These are phyloP conservation scores for Lagorchestes hirsutus DNA, from an alignment of 2,797 vertebrate genomes.

Conservation along the genomic window DNA sequence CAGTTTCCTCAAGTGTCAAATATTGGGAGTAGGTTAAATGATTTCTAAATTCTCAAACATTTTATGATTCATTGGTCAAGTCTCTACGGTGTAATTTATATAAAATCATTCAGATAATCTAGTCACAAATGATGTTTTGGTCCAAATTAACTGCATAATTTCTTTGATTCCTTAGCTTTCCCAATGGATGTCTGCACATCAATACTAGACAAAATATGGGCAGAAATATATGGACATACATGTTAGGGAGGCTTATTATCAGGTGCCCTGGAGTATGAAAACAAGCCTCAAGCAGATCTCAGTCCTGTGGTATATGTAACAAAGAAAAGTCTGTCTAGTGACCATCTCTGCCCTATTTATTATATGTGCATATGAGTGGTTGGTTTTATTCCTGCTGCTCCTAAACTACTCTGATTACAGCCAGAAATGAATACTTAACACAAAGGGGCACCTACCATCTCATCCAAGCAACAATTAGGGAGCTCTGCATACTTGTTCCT, in stretches of 20 bases:
- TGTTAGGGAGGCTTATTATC: background rate
- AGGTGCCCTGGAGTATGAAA: accelerated
- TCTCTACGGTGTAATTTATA: background rate
- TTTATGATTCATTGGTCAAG: background rate
- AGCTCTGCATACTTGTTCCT: background rate
- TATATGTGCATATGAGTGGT: background rate
- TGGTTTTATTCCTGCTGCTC: background rate
- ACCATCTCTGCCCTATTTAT: background rate
- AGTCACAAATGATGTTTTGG: background rate
- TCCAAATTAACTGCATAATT: slow-evolving; percentile 14
- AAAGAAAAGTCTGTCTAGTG: background rate
- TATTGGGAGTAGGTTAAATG: background rate
- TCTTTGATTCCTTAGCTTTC: background rate
- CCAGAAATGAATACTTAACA: background rate
- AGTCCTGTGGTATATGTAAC: background rate
- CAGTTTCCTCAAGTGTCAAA: background rate
- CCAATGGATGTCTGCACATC: background rate
- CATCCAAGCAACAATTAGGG: too few relatives aligned
- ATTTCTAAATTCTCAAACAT: background rate
- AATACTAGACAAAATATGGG: background rate
- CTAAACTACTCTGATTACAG: background rate
- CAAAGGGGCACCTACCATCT: background rate
- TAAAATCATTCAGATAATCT: background rate
- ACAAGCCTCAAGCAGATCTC: background rate
- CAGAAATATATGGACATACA: background rate